Evolutionary conservation across 2,113 vertebrate genomes (phyloP), one percentile per base, ranked within the genome.

Genomic region (Bubo blakistoni): DNA sequence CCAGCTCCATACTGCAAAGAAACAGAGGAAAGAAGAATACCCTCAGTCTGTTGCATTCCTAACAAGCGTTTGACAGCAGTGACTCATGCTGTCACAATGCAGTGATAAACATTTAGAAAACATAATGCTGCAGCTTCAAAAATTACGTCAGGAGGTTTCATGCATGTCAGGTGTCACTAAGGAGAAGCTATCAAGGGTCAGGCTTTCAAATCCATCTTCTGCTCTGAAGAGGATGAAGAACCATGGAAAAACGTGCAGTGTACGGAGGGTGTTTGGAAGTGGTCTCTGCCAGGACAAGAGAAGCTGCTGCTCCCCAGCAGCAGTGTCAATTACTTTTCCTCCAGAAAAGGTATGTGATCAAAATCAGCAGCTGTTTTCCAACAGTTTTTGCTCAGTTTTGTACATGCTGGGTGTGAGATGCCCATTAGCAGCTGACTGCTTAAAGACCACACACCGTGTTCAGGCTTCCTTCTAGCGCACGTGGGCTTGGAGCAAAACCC

Each of bases 221-320:
- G 69, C 72, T 81, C 47, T 36, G 32, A 66, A 5, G 11, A 34
- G 16, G 51, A 16, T 57, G 22, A 54, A 40, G 51, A 49, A 15
- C n/a, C 4, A 0, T 3, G 26, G 16, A 32, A 44, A 57, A 91
- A 3, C 0, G 0, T 16, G 47, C 42, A 18, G 55, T 8, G 30
- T 25, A 16, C 25, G 47, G 46, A 78, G 57, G 58, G 20, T 26
- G 7, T 52, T 71, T 38, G 86, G n/a, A 67, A 69, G 8, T 4
- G 44, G n/a, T 40, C 19, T 69, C 51, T 86, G 51, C 54, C 42
- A 38, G 18, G 57, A 66, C 40, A 65, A 46, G 58, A 25, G 6
- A 32, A 69, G 55, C n/a, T 1, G 0, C 49, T 62, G 44, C n/a
- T 80, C 30, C 25, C 34, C 57, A 29, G 16, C 13, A 21, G 32